A percentile compares a stretch with the other conserved stretches of the same genome.
phyloP scores from a whole-genome alignment of 2,113 vertebrate species.

The Tetrax tetrax region DNA sequence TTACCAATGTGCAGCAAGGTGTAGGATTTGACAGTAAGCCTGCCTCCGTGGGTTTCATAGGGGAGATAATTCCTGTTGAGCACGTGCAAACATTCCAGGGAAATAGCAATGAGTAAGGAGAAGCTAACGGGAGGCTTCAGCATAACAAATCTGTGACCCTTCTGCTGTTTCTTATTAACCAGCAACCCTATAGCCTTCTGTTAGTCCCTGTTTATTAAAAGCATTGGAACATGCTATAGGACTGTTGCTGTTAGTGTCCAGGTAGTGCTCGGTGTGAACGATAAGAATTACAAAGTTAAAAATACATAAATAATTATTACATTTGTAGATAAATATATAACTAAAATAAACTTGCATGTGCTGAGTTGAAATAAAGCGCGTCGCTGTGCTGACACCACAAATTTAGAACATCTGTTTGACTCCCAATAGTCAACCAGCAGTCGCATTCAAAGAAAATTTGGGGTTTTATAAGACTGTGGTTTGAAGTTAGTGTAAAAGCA shows the following conservation, averaged over 20 bases:
- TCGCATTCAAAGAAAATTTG: neutral
- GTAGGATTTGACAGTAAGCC: slow-evolving; percentile 8
- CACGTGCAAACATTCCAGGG: neutral
- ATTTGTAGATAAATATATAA: neutral
- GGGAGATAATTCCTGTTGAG: neutral
- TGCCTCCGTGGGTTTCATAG: neutral
- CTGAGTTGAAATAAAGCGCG: neutral
- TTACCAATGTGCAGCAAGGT: neutral
- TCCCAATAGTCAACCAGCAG: neutral
- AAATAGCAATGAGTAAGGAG: neutral
- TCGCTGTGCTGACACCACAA: neutral
- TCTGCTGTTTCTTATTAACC: neutral
- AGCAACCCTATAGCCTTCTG: neutral
- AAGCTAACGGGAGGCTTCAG: neutral
- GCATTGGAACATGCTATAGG: neutral
- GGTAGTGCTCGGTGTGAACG: neutral
- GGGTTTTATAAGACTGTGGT: neutral
- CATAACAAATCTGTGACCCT: neutral
- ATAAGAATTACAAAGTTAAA: neutral
- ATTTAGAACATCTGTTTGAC: neutral
- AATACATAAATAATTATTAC: neutral
- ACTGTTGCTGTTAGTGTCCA: neutral
- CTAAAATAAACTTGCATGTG: neutral
- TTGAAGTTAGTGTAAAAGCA: neutral
- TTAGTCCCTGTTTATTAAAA: neutral